Evolutionary conservation across 1,140 invertebrate species (phyloP).

Genomic region (honey bee (Apis mellifera)): DNA sequence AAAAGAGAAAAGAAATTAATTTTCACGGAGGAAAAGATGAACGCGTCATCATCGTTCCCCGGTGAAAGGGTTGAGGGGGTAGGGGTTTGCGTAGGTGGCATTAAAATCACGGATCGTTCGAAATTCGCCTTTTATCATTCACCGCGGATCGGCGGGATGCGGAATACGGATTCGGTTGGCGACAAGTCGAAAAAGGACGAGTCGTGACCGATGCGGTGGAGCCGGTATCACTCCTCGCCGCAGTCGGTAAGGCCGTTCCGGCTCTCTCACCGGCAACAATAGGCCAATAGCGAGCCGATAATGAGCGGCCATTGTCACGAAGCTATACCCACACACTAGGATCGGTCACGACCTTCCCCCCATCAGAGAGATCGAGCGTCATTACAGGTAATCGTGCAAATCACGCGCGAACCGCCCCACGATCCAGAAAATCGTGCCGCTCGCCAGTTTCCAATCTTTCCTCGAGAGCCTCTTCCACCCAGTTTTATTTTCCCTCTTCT

Average conservation of each 20-base stretch:
- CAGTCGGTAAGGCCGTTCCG: conserved; percentile 76
- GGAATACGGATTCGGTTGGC: conserved; percentile 59
- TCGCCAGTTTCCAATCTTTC: conserved; percentile 28
- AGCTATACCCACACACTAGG: conserved; percentile 73
- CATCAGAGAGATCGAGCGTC: conserved; percentile 62
- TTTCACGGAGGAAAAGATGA: too few relatives aligned
- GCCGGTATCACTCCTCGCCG: conserved; percentile 74
- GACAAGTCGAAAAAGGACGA: conserved; percentile 72
- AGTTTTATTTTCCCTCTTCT: not conserved
- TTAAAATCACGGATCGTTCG: conserved; percentile 48
- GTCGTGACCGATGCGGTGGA: conserved; percentile 72
- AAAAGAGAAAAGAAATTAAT: too few relatives aligned
- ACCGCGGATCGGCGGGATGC: conserved; percentile 24
- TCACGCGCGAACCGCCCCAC: conserved; percentile 66
- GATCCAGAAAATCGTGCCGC: conserved; percentile 72
- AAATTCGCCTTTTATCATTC: conserved; percentile 57
- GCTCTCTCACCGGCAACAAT: conserved; percentile 78
- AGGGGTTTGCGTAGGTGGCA: not conserved
- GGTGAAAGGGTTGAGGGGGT: too few relatives aligned
- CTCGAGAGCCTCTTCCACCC: conserved; percentile 26
- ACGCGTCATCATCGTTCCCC: too few relatives aligned
- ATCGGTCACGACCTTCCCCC: conserved; percentile 68
- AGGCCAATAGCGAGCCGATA: conserved; percentile 79
- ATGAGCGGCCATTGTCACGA: conserved; percentile 78
- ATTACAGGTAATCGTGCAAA: conserved; percentile 78